A percentile compares a stretch with the other conserved stretches of the same genome.
Evolutionary conservation across 2,888 invertebrate species (phyloP).

Genomic region (Leptinotarsa rubiginosa): DNA sequence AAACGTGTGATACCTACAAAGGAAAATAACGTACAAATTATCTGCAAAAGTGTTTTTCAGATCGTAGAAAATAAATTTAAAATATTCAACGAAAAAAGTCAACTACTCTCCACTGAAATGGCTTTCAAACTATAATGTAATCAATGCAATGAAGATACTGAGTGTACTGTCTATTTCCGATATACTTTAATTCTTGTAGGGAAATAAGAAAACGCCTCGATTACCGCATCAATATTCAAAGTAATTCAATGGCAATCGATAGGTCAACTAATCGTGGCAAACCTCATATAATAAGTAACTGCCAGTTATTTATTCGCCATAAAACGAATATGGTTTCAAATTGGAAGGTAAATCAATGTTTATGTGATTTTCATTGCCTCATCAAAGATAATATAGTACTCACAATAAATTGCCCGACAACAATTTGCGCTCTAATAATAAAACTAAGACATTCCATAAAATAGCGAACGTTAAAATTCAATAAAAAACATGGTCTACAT

Average conservation of each 20-base stretch:
- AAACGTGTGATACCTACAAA: no score
- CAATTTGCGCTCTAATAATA: conserved; percentile 1
- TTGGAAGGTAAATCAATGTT: conserved; percentile 28
- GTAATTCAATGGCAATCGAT: background rate
- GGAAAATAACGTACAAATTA: no score
- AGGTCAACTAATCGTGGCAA: background rate
- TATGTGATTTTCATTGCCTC: conserved; percentile 23
- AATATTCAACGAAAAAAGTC: no score
- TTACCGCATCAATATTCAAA: background rate
- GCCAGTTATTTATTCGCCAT: background rate
- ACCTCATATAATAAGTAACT: background rate
- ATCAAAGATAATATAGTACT: conserved; percentile 25
- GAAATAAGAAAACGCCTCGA: background rate
- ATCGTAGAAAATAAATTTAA: no score
- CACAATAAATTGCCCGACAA: conserved; percentile 1
- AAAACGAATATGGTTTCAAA: conserved; percentile 18
- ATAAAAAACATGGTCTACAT: background rate
- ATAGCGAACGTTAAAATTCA: background rate
- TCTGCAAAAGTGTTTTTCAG: no score
- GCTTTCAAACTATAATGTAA: no score
- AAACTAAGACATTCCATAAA: background rate
- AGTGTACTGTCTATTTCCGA: background rate
- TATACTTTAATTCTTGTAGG: background rate
- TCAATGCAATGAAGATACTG: no score
- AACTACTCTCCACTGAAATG: no score